A percentile compares a stretch with the other conserved stretches of the same genome.
These are phyloP conservation scores for Brachionus calyciflorus DNA, from an alignment of 1,140 invertebrate genomes.

Conservation along the genomic window DNA sequence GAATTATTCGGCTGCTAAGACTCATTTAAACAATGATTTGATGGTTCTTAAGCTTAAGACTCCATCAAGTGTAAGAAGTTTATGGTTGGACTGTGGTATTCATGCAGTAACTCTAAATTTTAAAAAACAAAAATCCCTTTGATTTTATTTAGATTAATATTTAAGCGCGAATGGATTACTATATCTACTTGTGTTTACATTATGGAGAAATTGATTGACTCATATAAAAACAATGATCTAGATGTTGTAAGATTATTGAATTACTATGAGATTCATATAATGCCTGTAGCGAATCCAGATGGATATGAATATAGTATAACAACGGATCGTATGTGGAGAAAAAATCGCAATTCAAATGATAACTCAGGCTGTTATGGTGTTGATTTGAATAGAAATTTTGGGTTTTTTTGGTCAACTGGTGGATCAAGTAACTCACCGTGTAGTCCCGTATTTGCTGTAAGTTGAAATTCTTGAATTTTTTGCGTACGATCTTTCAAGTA, in stretches of 20 bases:
- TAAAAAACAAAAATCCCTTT: neutral
- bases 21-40: neutral
- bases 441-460: conserved; percentile 43
- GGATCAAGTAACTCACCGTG: conserved; percentile 8
- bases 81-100: conserved; percentile 43
- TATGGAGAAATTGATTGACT: conserved; percentile 16
- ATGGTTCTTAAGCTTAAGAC: conserved; percentile 4
- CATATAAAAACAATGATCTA: conserved; percentile 1
- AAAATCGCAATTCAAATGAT: conserved; percentile 42
- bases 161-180: conserved; percentile 45
- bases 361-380: conserved; percentile 44
- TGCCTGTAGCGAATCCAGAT: conserved; percentile 46
- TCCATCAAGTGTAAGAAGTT: conserved; percentile 4
- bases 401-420: conserved; percentile 10
- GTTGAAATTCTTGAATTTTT: no score
- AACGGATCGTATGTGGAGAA: conserved; percentile 48
- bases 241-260: conserved; percentile 5
- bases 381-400: conserved; percentile 47
- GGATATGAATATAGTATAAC: conserved; percentile 40
- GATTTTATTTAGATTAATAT: neutral
- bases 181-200: conserved; percentile 40
- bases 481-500: no score
- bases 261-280: conserved; percentile 40
- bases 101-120: conserved; percentile 22
- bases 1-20: conserved; percentile 37